Base-by-base conservation (phyloP, 2,113 vertebrate genomes). In the Turnix velox region DNA sequence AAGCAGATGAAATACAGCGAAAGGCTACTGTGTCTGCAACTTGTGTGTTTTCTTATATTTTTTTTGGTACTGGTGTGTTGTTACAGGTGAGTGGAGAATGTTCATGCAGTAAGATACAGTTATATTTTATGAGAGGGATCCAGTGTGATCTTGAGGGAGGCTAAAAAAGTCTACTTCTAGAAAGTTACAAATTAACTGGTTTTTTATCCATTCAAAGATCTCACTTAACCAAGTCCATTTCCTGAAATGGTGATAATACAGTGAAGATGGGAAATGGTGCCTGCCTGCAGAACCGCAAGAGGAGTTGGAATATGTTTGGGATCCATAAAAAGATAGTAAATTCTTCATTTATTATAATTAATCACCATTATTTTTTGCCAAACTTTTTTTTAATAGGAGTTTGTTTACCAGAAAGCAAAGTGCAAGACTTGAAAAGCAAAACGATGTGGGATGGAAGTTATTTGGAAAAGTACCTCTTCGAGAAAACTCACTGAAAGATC, bases 321-420 rank as follows among this genome's bases (percentile, higher is more conserved):
- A 30, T 87, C 30, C 4, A 9, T 62, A 24, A 77, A 6, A 22
- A 49, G 15, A 63, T 79, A 45, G n/a, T 35, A 78, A 46, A 59
- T 65, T 46, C 5, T 52, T 62, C 23, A 18, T 77, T 87, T 52
- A 10, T 61, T 87, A 10, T 52, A 57, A 71, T 48, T 42, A 68
- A 54, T 69, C 5, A 61, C n/a, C 6, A 1, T 1, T 63, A 87
- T 71, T 84, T 58, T 23, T 71, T 87, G 61, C 72, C 3, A 45
- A 42, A 14, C 7, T 27, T 43, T 45, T 40, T 78, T 93, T 88
- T 94, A 80, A 9, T 95, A 99, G 99, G 98, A 98, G 97, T 96
- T 97, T 99, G 93, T 99, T 99, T 98, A 96, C 98, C 95, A 98
- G 98, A 96, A 98, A 97, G 94, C 99, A 98, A 96, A 98, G 97